A percentile compares a stretch with the other conserved stretches of the same genome.
Evolutionary conservation across 2,113 vertebrate genomes (phyloP).

Genomic region (Leuciscus idus): DNA sequence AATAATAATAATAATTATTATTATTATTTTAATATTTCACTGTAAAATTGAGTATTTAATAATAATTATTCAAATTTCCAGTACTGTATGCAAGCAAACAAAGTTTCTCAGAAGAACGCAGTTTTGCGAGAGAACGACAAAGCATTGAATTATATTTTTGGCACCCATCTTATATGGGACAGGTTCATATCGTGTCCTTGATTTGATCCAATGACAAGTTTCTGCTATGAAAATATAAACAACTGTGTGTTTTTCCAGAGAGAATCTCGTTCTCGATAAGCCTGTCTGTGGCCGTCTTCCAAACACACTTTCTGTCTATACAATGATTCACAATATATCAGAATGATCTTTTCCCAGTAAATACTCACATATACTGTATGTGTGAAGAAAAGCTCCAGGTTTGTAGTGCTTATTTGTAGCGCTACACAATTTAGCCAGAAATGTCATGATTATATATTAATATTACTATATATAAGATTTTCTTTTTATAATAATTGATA

Average conservation of each 20-base stretch:
- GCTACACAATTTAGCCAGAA: neutral
- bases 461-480: too few relatives aligned
- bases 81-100: too few relatives aligned
- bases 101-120: too few relatives aligned
- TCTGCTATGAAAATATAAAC: neutral
- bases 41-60: too few relatives aligned
- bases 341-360: neutral
- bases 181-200: neutral
- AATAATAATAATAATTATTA: too few relatives aligned
- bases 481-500: too few relatives aligned
- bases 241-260: neutral
- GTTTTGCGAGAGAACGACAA: too few relatives aligned
- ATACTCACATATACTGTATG: neutral
- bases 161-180: neutral
- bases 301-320: neutral
- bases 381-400: neutral
- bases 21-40: too few relatives aligned
- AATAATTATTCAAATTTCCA: too few relatives aligned
- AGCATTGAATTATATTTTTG: too few relatives aligned
- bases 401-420: neutral
- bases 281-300: neutral
- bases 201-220: neutral
- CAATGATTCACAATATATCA: neutral
- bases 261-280: neutral
- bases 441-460: too few relatives aligned